Evolutionary conservation across 1,140 invertebrate species (phyloP), one percentile per base, ranked within the genome.

Genomic region (Saxidomus purpurata): DNA sequence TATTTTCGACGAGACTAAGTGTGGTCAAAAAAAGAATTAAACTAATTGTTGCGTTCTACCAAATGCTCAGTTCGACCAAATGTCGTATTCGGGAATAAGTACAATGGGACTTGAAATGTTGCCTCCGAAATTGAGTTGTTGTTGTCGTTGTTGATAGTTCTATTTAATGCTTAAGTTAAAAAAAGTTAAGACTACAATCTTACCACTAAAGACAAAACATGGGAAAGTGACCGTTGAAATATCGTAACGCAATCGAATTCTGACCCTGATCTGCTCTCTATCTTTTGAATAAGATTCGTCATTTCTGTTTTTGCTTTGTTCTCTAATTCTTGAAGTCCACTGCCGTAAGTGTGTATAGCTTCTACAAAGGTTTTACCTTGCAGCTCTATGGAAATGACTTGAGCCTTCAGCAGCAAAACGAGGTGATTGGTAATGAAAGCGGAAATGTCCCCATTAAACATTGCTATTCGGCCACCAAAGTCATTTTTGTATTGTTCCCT

Each of bases 271-370:
- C 25, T 28, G 28, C 25, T 0, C 1, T 40, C 40, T 13, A 76
- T 40, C 38, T 13, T 47, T 25, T 40, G 19, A 1, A 76, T 15
- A 15, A 76, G 11, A 1, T 40, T 25, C 2, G 31, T 8, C 71
- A 76, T 43, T 25, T 76, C 71, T 49, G 19, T 49, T n/a, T 11
- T 76, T 3, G 49, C 71, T 8, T 40, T 76, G 38, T 43, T n/a
- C 49, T 76, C 71, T 15, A 76, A 25, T 28, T 76, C 25, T n/a
- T 76, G 40, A n/a, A 76, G n/a, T 25, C 71, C 71, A 25, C 38
- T 43, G 4, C 71, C 71, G 49, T 76, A 76, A 0, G 40, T n/a
- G 38, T 76, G 71, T 19, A 76, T 13, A 8, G 71, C 71, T 4
- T 76, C 6, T 1, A 38, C 40, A 47, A 25, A 49, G 1, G 13